Evolutionary conservation across 2,113 vertebrate species (phyloP).

Genomic region (Pangasianodon hypophthalmus): DNA sequence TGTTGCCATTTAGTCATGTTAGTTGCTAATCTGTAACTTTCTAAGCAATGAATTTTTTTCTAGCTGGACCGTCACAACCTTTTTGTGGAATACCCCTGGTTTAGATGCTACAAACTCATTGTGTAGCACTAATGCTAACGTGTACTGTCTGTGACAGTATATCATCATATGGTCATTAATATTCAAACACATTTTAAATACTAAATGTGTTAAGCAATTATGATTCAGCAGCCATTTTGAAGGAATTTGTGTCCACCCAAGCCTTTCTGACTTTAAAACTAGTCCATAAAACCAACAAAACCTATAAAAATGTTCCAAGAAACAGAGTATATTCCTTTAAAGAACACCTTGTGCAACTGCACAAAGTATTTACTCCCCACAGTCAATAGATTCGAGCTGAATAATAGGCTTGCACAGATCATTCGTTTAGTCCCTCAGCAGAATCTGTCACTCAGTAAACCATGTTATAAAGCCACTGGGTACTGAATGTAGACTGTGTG

Average conservation of each 20-base stretch:
- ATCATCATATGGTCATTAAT: background rate
- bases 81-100: background rate
- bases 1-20: background rate
- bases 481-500: conserved; percentile 7
- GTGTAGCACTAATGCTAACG: background rate
- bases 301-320: background rate
- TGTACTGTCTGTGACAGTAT: too few species aligned
- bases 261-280: background rate
- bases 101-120: background rate
- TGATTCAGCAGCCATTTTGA: background rate
- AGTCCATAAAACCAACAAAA: background rate
- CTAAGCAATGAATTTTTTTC: background rate
- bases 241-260: background rate
- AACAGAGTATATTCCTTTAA: background rate
- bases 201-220: background rate
- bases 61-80: background rate
- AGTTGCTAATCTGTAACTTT: background rate
- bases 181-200: background rate
- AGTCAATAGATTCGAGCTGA: background rate
- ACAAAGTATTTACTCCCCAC: background rate
- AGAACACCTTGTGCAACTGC: background rate
- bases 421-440: background rate
- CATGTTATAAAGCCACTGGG: background rate
- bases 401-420: background rate
- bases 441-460: background rate